Conservation (phyloP, 2,797 vertebrate genomes). For the Tolypeutes matacus region DNA sequence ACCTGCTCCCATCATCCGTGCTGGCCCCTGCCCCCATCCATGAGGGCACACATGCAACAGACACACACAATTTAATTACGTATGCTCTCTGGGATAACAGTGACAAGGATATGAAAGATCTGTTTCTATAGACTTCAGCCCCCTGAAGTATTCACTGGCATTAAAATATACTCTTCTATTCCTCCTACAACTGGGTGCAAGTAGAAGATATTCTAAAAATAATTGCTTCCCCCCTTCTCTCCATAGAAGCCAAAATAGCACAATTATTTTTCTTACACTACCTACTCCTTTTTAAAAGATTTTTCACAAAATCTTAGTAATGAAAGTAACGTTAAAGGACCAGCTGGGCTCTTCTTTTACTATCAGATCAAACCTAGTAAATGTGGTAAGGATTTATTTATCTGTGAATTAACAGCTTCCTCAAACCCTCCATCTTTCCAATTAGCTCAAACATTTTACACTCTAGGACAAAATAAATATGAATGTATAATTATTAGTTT, state of each 20-base stretch:
- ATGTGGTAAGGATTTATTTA: constrained; percentile 69
- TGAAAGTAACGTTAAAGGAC: constrained; percentile 61
- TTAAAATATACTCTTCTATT: constrained; percentile 72
- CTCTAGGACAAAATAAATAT: neutral
- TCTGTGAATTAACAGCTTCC: constrained; percentile 29
- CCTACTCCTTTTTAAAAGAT: constrained; percentile 79
- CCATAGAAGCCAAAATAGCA: constrained; percentile 79
- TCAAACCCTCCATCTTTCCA: constrained; percentile 59
- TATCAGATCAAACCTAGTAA: constrained; percentile 70
- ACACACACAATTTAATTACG: neutral
- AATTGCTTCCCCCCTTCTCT: constrained; percentile 67
- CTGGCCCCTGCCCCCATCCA: neutral
- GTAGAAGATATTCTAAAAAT: constrained; percentile 83
- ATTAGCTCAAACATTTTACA: constrained; percentile 54
- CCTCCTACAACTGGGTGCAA: constrained; percentile 74
- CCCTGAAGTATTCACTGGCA: constrained; percentile 62
- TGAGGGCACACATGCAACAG: neutral
- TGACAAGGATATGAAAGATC: neutral
- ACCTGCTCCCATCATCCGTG: neutral
- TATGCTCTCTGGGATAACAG: neutral
- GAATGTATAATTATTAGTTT: neutral
- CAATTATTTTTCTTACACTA: constrained; percentile 75
- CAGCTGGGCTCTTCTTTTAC: constrained; percentile 70
- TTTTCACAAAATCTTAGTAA: constrained; percentile 63
- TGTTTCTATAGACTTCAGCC: constrained; percentile 6